These are phyloP conservation scores for Arnoldichthys spilopterus DNA, from an alignment of 2,797 vertebrate genomes.

Conservation along the genomic window DNA sequence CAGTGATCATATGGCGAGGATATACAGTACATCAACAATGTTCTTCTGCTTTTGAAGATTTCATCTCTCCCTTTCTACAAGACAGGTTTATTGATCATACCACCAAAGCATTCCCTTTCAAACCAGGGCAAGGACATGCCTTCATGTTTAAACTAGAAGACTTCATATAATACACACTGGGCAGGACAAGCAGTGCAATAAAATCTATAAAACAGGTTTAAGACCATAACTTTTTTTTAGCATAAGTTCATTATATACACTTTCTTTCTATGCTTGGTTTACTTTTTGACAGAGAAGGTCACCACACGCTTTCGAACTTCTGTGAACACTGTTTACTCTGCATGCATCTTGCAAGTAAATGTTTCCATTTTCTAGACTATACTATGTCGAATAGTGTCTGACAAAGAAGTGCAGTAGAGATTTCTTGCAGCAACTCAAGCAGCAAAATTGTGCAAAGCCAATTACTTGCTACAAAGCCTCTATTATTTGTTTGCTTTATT, in stretches of 20 bases:
- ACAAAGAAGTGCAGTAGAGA: too few species aligned
- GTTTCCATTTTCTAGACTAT: too few species aligned
- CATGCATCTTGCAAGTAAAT: neutral
- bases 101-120: slow-evolving; percentile 66
- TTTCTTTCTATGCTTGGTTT: neutral
- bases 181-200: neutral
- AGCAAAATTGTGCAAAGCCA: too few species aligned
- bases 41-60: slow-evolving; percentile 69
- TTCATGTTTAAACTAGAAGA: slow-evolving; percentile 66
- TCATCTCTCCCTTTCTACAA: slow-evolving; percentile 49
- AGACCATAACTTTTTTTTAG: neutral
- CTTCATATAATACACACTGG: slow-evolving; percentile 28
- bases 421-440: too few species aligned
- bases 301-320: neutral
- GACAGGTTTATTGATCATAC: slow-evolving; percentile 71
- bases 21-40: slow-evolving; percentile 68
- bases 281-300: neutral
- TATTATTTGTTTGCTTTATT: neutral
- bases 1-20: slow-evolving; percentile 49
- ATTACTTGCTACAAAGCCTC: too few species aligned
- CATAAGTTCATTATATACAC: neutral
- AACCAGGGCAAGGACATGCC: slow-evolving; percentile 65
- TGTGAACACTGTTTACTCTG: neutral
- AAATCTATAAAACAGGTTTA: neutral
- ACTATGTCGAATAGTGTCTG: too few species aligned